Evolutionary conservation across 1,140 invertebrate genomes (phyloP).

Genomic region (Pectinophora gossypiella): DNA sequence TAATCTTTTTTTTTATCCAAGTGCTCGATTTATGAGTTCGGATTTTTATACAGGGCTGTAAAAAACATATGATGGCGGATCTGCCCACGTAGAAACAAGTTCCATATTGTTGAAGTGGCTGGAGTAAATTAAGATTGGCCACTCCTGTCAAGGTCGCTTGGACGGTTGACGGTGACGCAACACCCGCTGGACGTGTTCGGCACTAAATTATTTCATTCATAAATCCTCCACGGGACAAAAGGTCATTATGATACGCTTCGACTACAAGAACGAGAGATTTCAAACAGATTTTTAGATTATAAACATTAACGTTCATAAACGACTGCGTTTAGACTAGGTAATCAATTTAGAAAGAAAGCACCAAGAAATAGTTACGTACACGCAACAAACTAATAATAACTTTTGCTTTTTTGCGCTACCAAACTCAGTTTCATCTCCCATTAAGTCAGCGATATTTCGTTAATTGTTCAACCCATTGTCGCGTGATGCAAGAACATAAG

Average conservation of each 20-base stretch:
- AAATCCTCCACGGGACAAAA: constrained; percentile 28
- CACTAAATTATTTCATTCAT: constrained; percentile 34
- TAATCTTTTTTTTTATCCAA: background rate
- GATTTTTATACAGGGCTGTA: background rate
- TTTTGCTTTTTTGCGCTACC: too few species aligned
- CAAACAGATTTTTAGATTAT: too few species aligned
- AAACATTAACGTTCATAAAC: too few species aligned
- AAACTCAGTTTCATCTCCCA: background rate
- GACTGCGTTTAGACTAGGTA: too few species aligned
- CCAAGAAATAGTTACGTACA: too few species aligned
- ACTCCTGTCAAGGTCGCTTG: constrained; percentile 35
- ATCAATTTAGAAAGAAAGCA: too few species aligned
- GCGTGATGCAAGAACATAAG: background rate
- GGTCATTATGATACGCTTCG: too few species aligned
- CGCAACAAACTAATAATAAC: too few species aligned
- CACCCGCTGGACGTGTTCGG: constrained; percentile 33
- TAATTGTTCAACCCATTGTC: background rate
- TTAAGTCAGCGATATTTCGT: background rate
- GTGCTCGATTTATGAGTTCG: background rate
- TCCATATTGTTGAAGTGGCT: constrained; percentile 23
- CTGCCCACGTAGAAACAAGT: constrained; percentile 11
- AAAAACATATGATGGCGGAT: background rate
- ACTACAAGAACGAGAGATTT: too few species aligned
- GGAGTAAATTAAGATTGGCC: constrained; percentile 21
- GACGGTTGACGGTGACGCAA: constrained; percentile 36